Evolutionary conservation across 2,113 vertebrate genomes (phyloP).

Genomic region (Grammomys dolichurus): DNA sequence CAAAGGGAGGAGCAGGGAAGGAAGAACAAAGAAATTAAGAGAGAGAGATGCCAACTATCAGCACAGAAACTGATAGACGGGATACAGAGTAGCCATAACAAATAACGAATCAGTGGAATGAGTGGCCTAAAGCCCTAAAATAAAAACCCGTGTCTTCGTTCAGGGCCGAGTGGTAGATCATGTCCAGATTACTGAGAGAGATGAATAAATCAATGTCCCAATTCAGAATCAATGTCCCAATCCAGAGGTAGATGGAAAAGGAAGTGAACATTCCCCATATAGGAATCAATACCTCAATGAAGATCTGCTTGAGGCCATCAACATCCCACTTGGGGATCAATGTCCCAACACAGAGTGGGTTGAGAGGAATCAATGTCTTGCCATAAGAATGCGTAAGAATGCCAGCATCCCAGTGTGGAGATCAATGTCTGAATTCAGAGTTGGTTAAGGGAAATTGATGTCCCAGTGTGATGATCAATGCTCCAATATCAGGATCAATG

Average conservation of each 20-base stretch:
- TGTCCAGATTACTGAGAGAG: slow-evolving; percentile 25
- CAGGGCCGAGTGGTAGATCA: neutral
- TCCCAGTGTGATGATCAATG: slow-evolving; percentile 41
- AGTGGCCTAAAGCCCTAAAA: neutral
- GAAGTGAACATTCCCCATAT: slow-evolving; percentile 49
- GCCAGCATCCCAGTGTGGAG: slow-evolving; percentile 32
- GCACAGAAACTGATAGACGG: neutral
- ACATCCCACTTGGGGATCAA: slow-evolving; percentile 54
- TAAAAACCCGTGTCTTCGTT: slow-evolving; percentile 51
- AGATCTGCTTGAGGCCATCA: slow-evolving; percentile 62
- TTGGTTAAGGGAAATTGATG: slow-evolving; percentile 58
- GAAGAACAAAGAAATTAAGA: neutral
- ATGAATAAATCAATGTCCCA: slow-evolving; percentile 57
- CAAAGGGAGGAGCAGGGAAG: neutral
- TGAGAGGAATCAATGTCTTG: slow-evolving; percentile 51
- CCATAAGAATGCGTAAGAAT: slow-evolving; percentile 26
- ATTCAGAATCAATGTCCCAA: slow-evolving; percentile 55
- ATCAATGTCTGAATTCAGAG: slow-evolving; percentile 57
- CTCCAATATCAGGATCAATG: slow-evolving; percentile 62
- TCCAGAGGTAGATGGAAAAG: slow-evolving; percentile 53
- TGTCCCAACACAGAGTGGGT: slow-evolving; percentile 60
- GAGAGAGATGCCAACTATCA: neutral
- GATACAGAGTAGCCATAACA: neutral
- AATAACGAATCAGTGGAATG: neutral
- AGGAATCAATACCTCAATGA: slow-evolving; percentile 67